Conservation (phyloP, 92 coral and sea anemone species). For the Parazoanthus swiftii region DNA sequence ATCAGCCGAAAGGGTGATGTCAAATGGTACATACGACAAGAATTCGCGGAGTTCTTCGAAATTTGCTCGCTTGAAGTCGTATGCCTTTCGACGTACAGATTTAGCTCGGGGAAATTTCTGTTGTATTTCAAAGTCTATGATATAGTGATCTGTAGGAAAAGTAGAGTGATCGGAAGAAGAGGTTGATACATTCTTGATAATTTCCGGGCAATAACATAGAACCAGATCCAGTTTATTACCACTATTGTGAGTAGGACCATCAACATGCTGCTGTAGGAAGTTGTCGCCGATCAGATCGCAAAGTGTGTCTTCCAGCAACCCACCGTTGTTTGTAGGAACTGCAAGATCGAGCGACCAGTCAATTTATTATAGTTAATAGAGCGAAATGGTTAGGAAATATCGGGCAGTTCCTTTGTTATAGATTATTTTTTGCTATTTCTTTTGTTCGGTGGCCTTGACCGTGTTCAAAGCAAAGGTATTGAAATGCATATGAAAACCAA, state of each 20-base stretch:
- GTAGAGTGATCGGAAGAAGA: constrained; percentile 29
- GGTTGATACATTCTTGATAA: constrained; percentile 45
- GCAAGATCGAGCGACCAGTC: constrained; percentile 54
- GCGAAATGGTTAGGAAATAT: too few species aligned
- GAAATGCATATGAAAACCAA: too few species aligned
- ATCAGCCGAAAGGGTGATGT: too few species aligned
- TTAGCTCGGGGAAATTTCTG: constrained; percentile 44
- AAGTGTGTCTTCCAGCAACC: constrained; percentile 45
- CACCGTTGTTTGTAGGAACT: constrained; percentile 47
- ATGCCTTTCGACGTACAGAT: constrained; percentile 43
- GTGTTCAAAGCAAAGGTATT: too few species aligned
- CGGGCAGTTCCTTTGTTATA: too few species aligned
- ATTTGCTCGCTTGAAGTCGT: neutral
- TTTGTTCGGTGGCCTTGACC: too few species aligned
- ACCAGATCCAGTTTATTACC: constrained; percentile 56
- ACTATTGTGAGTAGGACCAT: constrained; percentile 49
- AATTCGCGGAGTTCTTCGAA: too few species aligned
- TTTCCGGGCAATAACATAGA: constrained; percentile 52
- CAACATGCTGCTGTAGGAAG: constrained; percentile 41
- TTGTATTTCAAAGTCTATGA: constrained; percentile 46
- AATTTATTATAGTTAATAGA: constrained; percentile 41
- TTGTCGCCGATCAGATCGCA: constrained; percentile 43
- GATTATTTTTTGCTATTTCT: too few species aligned
- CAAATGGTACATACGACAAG: too few species aligned
- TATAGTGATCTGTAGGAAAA: constrained; percentile 63